phyloP scores from a whole-genome alignment of 2,888 invertebrate species.

The Mellilla xanthometata region DNA sequence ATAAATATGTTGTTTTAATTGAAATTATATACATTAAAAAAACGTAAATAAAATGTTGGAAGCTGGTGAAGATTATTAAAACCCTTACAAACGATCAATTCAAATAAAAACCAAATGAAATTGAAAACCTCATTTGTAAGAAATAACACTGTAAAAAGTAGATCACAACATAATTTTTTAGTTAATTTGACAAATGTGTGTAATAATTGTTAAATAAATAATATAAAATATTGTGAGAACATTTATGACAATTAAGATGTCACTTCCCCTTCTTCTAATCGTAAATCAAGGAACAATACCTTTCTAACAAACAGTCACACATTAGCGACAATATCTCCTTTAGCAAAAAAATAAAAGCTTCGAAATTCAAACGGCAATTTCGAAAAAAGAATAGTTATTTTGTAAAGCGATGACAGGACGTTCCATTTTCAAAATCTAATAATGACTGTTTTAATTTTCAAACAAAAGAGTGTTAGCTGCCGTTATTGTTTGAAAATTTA shows the following conservation, averaged over 20 bases:
- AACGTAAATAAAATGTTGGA: no score
- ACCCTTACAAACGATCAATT: no score
- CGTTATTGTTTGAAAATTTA: conserved; percentile 17
- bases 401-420: conserved; percentile 36
- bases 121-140: no score
- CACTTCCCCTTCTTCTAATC: background rate
- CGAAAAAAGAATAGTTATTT: conserved; percentile 19
- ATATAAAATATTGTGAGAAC: no score
- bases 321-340: conserved; percentile 20
- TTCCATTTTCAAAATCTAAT: conserved; percentile 48
- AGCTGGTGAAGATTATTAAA: no score
- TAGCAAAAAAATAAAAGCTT: conserved; percentile 19
- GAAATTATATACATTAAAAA: no score
- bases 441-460: conserved; percentile 45
- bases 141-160: no score
- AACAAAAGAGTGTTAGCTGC: conserved; percentile 35
- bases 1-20: no score
- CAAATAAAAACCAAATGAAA: no score
- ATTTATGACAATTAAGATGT: conserved; percentile 1
- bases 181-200: no score
- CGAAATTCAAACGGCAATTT: conserved; percentile 40
- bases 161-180: no score
- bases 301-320: conserved; percentile 21
- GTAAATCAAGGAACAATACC: conserved; percentile 24
- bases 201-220: no score